Percentiles rank a stretch among this genome's conserved stretches.
phyloP scores from a whole-genome alignment of 2,888 invertebrate species.

The Aphidoletes aphidimyza region DNA sequence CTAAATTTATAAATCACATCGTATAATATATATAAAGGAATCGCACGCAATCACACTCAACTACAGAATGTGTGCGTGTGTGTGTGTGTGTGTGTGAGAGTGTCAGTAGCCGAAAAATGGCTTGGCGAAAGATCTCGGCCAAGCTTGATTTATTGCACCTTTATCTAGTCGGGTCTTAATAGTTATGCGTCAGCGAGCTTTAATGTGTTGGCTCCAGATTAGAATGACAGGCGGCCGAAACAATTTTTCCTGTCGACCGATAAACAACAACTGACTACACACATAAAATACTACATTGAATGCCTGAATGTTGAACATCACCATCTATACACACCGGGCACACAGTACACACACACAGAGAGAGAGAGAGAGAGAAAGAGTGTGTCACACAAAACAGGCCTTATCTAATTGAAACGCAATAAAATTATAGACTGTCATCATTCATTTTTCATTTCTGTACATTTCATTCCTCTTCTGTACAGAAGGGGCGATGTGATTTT shows the following conservation, averaged over 20 bases:
- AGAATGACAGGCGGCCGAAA: neutral
- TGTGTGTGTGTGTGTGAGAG: neutral
- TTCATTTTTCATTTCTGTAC: too few relatives aligned
- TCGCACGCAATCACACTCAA: neutral
- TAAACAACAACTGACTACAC: neutral
- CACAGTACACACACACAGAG: too few relatives aligned
- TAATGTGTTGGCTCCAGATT: slow-evolving; percentile 36
- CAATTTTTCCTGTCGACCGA: neutral
- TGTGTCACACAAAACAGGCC: too few relatives aligned
- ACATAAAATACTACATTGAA: too few relatives aligned
- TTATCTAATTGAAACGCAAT: slow-evolving; percentile 20
- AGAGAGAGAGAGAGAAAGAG: too few relatives aligned
- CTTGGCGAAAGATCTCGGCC: neutral
- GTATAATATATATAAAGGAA: too few relatives aligned
- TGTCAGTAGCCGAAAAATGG: neutral
- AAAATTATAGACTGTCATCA: neutral
- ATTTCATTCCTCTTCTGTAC: too few relatives aligned
- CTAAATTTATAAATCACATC: neutral
- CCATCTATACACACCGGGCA: neutral
- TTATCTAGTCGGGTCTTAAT: slow-evolving; percentile 5
- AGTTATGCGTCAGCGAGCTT: neutral
- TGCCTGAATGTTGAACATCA: neutral
- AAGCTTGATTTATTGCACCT: slow-evolving; percentile 13
- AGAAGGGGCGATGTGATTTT: neutral
- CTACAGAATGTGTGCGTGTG: too few relatives aligned